Base-by-base conservation (phyloP, 1,140 invertebrate species). In the Venustaconcha ellipsiformis region DNA sequence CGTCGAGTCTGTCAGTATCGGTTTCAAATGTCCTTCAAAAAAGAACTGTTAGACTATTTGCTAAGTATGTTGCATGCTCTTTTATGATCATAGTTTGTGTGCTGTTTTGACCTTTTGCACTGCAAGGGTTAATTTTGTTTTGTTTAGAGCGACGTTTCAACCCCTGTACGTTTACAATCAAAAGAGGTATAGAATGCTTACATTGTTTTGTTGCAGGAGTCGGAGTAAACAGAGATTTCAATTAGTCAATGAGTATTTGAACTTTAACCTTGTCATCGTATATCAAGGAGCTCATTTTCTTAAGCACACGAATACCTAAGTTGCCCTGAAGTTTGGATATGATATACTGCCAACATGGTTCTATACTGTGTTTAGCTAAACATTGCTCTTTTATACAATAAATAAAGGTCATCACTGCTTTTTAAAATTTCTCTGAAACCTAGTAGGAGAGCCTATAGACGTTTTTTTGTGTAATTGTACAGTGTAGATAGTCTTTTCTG, bases 241-340 rank as follows among this genome's bases (percentile, higher is more conserved):
- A 80, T 57, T 75, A 65, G 30, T 70, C 57, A 57, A 62, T 26
- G 11, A 74, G 67, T 6, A 70, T 11, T 17, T 67, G 65, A 56
- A 71, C 74, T 55, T 80, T 80, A 26, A 62, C 64, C 70, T 70
- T 76, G 37, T 67, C 71, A 63, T 74, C 65, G 26, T 12, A 71
- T 13, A 70, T 18, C 1, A 73, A 57, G 57, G 14, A 48, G 13
- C 37, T 74, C 12, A 20, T 48, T 66, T 73, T 74, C 30, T 73
- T 77, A 5, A 78, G 26, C 20, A 73, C 75, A 14, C 65, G 37
- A 18, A 82, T 63, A 13, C 72, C 75, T 26, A 67, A 64, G 37
- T 69, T 73, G 57, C 78, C 70, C 67, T 80, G 59, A 65, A 70
- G 66, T 63, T 63, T 23, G 20, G 67, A 76, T 76, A 67, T 76